phyloP scores from a whole-genome alignment of 1,140 invertebrate species.

The Ceratina japonica region DNA sequence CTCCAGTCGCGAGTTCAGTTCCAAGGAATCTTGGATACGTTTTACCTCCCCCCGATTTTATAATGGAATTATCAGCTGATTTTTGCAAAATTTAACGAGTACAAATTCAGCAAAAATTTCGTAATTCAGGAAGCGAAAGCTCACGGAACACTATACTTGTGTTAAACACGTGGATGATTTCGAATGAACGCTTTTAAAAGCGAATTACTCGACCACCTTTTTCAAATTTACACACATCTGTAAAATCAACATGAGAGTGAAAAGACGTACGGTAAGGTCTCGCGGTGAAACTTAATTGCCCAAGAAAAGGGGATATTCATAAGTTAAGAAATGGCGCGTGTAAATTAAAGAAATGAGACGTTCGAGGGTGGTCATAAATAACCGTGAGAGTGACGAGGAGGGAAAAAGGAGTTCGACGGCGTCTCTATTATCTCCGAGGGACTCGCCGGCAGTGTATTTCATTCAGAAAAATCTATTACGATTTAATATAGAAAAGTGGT shows the following conservation, averaged over 20 bases:
- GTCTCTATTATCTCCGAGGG: neutral
- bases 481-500: neutral
- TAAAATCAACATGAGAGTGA: too few species aligned
- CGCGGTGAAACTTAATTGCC: neutral
- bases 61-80: neutral
- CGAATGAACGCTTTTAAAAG: too few species aligned
- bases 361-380: neutral
- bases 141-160: too few species aligned
- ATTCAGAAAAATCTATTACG: conserved; percentile 2
- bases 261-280: neutral
- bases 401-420: neutral
- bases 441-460: neutral
- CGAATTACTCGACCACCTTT: too few species aligned
- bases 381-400: neutral
- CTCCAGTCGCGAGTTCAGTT: neutral
- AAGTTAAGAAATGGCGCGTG: neutral
- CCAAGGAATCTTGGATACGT: neutral
- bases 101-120: too few species aligned
- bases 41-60: neutral
- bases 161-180: too few species aligned
- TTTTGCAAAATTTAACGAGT: too few species aligned
- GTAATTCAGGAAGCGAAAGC: too few species aligned
- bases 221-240: too few species aligned
- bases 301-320: conserved; percentile 2
- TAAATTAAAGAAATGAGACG: neutral